Evolutionary conservation across 2,113 vertebrate genomes (phyloP), one percentile per base, ranked within the genome.

Genomic region (Formicarius rufipectus): DNA sequence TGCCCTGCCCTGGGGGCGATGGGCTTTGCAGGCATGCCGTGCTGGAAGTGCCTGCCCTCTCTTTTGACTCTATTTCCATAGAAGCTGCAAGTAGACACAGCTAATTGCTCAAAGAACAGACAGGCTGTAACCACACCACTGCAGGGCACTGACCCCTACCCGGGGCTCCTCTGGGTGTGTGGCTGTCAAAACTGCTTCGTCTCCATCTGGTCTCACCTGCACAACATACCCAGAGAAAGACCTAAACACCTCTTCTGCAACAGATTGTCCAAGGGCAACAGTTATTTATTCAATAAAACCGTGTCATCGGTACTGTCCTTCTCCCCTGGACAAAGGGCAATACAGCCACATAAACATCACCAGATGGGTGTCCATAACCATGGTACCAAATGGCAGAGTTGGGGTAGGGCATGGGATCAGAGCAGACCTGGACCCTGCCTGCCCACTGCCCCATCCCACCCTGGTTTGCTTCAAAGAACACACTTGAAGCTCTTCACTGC

Each of bases 11-110:
- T 9, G 50, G 23, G 10, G 9, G 17, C 2, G 28, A 60, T 9
- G n/a, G 0, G 2, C 18, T 14, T 40, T 7, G 37, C 50, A 6
- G 12, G 1, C 47, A 6, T 24, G 12, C 31, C 10, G 0, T 2
- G 11, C 33, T 68, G 30, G 22, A 33, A 60, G 5, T 1, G 31
- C 24, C 40, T 20, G 49, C 4, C 10, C 16, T 67, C 15, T 31
- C 47, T 24, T 23, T 2, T 4, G 9, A 35, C 22, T 12, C 33
- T 25, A 35, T 9, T 25, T 21, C 53, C 30, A 5, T 5, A 45
- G 45, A 33, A 25, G 42, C 33, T 35, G 47, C 44, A 50, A 49
- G 50, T 25, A 56, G n/a, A 40, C 55, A 64, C 87, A 82, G 49
- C 40, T 30, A n/a, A n/a, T n/a, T n/a, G n/a, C 50, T 75, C 7